These are phyloP conservation scores for Epirrhoe tristata DNA, from an alignment of 2,888 invertebrate species.

Conservation along the genomic window DNA sequence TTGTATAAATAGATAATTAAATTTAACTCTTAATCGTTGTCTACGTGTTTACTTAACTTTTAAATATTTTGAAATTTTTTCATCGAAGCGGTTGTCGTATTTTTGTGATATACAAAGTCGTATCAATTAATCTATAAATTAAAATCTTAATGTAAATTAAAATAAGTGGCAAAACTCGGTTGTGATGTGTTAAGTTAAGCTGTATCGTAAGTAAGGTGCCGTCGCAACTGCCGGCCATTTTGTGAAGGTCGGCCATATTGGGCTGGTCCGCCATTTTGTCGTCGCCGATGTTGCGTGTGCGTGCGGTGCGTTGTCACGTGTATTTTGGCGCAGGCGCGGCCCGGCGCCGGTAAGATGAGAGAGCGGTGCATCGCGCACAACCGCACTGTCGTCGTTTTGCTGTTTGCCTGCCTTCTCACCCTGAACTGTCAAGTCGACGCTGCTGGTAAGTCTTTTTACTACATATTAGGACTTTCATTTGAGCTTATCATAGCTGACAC, in stretches of 20 bases:
- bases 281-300: slow-evolving; percentile 68
- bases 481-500: background rate
- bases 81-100: slow-evolving; percentile 86
- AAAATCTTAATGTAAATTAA: slow-evolving; percentile 52
- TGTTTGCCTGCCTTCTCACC: slow-evolving; percentile 79
- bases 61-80: slow-evolving; percentile 73
- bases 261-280: slow-evolving; percentile 45
- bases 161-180: slow-evolving; percentile 83
- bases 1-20: slow-evolving; percentile 62
- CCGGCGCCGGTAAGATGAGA: slow-evolving; percentile 84
- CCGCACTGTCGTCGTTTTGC: slow-evolving; percentile 79
- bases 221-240: slow-evolving; percentile 25
- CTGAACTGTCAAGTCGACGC: slow-evolving; percentile 77
- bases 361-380: slow-evolving; percentile 78
- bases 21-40: slow-evolving; percentile 64
- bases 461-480: slow-evolving; percentile 55
- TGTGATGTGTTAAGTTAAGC: slow-evolving; percentile 84
- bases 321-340: slow-evolving; percentile 81
- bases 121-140: slow-evolving; percentile 59
- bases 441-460: slow-evolving; percentile 68
- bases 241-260: slow-evolving; percentile 31
- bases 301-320: slow-evolving; percentile 72
- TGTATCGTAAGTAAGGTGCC: slow-evolving; percentile 70
- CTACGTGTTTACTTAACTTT: slow-evolving; percentile 67
- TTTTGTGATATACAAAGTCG: slow-evolving; percentile 77